Evolutionary conservation across 1,140 invertebrate species (phyloP).

Genomic region (Aethina tumida): DNA sequence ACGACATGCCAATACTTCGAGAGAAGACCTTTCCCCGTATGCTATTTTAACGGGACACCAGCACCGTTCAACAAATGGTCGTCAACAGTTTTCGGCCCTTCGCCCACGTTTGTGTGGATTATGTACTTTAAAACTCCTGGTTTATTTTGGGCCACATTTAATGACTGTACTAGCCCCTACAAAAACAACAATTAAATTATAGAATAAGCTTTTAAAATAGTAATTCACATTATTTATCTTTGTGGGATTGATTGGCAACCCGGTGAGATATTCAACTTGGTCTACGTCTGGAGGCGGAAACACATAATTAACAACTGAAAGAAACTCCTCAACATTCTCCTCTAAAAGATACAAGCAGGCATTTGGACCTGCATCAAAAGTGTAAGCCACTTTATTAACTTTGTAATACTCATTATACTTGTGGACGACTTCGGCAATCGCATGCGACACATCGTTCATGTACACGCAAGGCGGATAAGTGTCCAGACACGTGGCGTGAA

Average conservation of each 20-base stretch:
- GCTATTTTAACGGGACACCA: slow-evolving; percentile 36
- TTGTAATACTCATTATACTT: slow-evolving; percentile 61
- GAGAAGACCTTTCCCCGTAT: neutral
- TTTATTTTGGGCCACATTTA: slow-evolving; percentile 37
- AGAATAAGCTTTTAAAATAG: no score
- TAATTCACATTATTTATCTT: slow-evolving; percentile 1
- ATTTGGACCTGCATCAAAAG: slow-evolving; percentile 96
- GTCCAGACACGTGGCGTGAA: slow-evolving; percentile 91
- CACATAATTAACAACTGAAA: slow-evolving; percentile 54
- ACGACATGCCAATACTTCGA: no score
- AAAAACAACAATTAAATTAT: slow-evolving; percentile 18
- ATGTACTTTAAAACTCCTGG: slow-evolving; percentile 65
- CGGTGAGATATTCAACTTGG: slow-evolving; percentile 45
- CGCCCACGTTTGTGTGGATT: slow-evolving; percentile 71
- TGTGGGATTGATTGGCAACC: slow-evolving; percentile 21
- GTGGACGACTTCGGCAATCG: slow-evolving; percentile 74
- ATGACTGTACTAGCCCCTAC: slow-evolving; percentile 36
- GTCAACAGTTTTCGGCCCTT: slow-evolving; percentile 50
- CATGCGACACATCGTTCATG: slow-evolving; percentile 79
- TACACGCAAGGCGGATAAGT: slow-evolving; percentile 91
- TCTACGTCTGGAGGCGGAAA: slow-evolving; percentile 57
- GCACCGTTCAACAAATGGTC: slow-evolving; percentile 45
- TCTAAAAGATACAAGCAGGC: slow-evolving; percentile 83
- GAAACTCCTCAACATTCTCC: slow-evolving; percentile 57
- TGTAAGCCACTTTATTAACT: slow-evolving; percentile 72